Percentiles rank a stretch among this genome's conserved stretches.
Evolutionary conservation across 2,888 invertebrate genomes (phyloP).

Genomic region (Tachina lurida): DNA sequence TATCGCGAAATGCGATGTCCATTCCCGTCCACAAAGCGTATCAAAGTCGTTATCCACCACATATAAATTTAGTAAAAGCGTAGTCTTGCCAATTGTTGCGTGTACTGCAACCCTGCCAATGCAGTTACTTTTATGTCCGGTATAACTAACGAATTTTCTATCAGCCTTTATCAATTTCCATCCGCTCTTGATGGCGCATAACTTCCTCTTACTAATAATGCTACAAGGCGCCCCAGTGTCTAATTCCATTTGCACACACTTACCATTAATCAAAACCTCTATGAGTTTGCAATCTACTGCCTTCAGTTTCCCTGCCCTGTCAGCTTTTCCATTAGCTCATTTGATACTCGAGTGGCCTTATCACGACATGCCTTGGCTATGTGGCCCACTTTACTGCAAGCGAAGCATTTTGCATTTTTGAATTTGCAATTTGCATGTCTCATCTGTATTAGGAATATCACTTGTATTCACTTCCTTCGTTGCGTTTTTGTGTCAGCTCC

Average conservation of each 20-base stretch:
- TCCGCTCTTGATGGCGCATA: not conserved
- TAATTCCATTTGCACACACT: slow-evolving; percentile 45
- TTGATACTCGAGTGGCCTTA: slow-evolving; percentile 8
- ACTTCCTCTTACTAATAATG: slow-evolving; percentile 43
- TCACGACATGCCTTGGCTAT: slow-evolving; percentile 22
- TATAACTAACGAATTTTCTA: slow-evolving; percentile 47
- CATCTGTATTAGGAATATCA: slow-evolving; percentile 4
- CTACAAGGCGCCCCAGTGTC: slow-evolving; percentile 60
- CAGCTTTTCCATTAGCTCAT: slow-evolving; percentile 4
- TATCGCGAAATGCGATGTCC: slow-evolving; percentile 52
- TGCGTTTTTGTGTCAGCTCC: slow-evolving; percentile 39
- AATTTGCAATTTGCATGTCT: slow-evolving; percentile 43
- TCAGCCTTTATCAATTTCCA: slow-evolving; percentile 31
- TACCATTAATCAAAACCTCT: slow-evolving; percentile 35
- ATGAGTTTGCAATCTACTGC: slow-evolving; percentile 31
- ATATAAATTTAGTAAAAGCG: no score
- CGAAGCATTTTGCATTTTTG: slow-evolving; percentile 24
- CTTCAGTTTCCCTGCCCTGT: not conserved
- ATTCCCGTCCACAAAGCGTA: slow-evolving; percentile 51
- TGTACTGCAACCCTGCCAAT: slow-evolving; percentile 15
- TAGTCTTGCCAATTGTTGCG: slow-evolving; percentile 10
- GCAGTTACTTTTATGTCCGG: slow-evolving; percentile 41
- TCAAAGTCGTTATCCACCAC: slow-evolving; percentile 39
- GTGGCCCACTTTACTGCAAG: slow-evolving; percentile 31
- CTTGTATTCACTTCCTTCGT: slow-evolving; percentile 9